Conservation (phyloP, 37 sponge, comb jelly and placozoan species). For the Haliclona indistincta region DNA sequence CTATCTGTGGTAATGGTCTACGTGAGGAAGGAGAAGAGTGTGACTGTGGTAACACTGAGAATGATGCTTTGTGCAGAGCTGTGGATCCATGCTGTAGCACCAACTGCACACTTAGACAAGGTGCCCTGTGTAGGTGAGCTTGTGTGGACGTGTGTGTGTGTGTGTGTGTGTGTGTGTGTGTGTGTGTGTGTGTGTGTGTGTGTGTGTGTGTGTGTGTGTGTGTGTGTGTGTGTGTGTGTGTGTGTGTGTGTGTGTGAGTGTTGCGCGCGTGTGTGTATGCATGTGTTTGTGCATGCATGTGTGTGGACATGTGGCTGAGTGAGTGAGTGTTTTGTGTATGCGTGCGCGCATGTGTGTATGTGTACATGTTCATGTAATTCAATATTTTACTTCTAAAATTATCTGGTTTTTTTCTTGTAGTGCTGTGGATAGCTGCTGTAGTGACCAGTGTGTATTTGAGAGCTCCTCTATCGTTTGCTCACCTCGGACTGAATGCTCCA, state of each 20-base stretch:
- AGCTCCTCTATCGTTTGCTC: no score
- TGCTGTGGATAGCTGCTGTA: no score
- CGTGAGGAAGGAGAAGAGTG: background rate
- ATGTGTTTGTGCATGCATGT: no score
- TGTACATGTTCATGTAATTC: no score
- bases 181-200: slow-evolving; percentile 3
- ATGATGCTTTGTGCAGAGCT: background rate
- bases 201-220: slow-evolving; percentile 28
- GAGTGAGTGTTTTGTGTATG: no score
- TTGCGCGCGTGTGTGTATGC: background rate
- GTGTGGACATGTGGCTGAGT: no score
- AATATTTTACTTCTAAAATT: no score
- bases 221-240: slow-evolving; percentile 36
- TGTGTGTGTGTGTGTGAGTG: slow-evolving; percentile 33
- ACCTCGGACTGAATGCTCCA: background rate
- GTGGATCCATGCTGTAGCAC: background rate
- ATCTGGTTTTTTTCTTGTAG: no score
- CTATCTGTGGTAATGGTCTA: slow-evolving; percentile 2
- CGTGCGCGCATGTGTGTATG: slow-evolving; percentile 7
- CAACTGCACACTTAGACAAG: background rate
- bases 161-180: slow-evolving; percentile 5
- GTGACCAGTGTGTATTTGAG: no score
- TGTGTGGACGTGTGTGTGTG: slow-evolving; percentile 22
- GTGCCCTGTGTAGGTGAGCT: slow-evolving; percentile 1
- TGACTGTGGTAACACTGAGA: slow-evolving; percentile 3